These are phyloP conservation scores for Cydia fagiglandana DNA, from an alignment of 1,140 invertebrate species.

Conservation along the genomic window DNA sequence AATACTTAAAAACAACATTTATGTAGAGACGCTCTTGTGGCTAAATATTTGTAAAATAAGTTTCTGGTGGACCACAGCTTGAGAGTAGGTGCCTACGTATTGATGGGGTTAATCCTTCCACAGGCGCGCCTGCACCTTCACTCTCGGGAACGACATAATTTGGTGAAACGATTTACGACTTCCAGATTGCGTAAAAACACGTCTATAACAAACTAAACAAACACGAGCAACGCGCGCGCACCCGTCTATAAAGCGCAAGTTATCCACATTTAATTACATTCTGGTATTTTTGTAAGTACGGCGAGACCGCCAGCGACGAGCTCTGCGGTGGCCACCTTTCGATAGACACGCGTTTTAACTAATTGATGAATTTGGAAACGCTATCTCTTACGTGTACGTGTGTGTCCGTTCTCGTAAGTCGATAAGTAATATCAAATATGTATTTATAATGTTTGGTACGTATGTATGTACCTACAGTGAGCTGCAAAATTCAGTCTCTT, in stretches of 20 bases:
- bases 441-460: not conserved
- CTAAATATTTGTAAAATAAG: too few relatives aligned
- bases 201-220: constrained; percentile 76
- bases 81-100: not conserved
- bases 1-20: too few relatives aligned
- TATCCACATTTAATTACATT: constrained; percentile 78
- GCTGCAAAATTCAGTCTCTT: too few relatives aligned
- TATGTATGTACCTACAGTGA: not conserved
- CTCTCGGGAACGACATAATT: constrained; percentile 75
- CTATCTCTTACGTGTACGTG: not conserved
- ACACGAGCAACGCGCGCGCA: constrained; percentile 69
- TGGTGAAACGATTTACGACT: constrained; percentile 76
- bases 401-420: not conserved
- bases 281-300: constrained; percentile 77
- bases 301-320: constrained; percentile 64
- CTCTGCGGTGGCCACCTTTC: constrained; percentile 57
- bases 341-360: constrained; percentile 25
- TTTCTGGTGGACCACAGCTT: not conserved
- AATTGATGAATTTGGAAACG: constrained; percentile 14
- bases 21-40: too few relatives aligned
- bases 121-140: constrained; percentile 56
- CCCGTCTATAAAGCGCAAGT: constrained; percentile 76
- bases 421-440: not conserved
- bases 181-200: constrained; percentile 79
- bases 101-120: not conserved